phyloP scores from a whole-genome alignment of 2,888 invertebrate genomes.

The Luperina testacea region DNA sequence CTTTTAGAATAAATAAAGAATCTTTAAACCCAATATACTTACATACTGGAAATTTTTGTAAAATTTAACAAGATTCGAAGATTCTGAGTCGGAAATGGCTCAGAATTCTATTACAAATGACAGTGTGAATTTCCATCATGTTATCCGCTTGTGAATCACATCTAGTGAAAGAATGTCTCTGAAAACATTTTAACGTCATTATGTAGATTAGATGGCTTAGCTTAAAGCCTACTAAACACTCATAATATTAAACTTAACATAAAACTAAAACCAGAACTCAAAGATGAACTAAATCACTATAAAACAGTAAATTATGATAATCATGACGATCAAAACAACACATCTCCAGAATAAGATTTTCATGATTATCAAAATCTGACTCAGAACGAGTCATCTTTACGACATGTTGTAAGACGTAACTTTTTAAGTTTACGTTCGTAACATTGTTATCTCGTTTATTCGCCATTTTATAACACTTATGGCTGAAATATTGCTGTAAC shows the following conservation, averaged over 20 bases:
- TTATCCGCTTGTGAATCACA: too few species aligned
- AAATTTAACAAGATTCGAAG: neutral
- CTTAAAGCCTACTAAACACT: neutral
- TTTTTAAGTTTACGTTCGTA: conserved; percentile 56
- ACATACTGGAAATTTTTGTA: too few species aligned
- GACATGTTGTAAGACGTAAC: conserved; percentile 55
- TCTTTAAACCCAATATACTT: too few species aligned
- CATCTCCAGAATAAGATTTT: conserved; percentile 19
- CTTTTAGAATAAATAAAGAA: too few species aligned
- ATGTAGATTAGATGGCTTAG: neutral
- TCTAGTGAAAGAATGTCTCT: neutral
- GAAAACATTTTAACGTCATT: neutral
- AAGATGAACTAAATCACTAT: conserved; percentile 14
- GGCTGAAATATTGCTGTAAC: conserved; percentile 39
- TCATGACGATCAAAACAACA: conserved; percentile 20
- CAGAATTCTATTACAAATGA: neutral
- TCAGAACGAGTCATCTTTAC: conserved; percentile 57
- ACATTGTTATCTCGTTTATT: conserved; percentile 68
- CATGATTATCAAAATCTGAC: conserved; percentile 33
- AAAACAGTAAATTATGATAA: conserved; percentile 45
- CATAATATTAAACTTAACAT: conserved; percentile 8
- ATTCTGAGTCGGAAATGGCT: neutral
- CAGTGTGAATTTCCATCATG: neutral
- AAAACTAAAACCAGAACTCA: conserved; percentile 11
- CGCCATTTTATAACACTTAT: conserved; percentile 53